Conservation (phyloP, 1,140 invertebrate genomes). For the Vanessa atalanta region DNA sequence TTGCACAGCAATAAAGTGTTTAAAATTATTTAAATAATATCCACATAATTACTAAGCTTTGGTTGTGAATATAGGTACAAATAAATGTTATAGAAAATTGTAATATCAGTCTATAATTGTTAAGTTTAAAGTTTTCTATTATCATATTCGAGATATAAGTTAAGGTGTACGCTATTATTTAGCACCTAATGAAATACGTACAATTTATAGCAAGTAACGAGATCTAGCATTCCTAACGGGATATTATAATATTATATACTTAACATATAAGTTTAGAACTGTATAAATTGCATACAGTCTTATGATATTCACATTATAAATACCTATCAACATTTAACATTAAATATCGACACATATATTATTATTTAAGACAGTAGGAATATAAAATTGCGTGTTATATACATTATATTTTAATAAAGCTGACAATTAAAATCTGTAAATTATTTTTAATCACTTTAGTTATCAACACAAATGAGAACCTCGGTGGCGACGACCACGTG, state of each 20-base stretch:
- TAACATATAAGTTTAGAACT: conserved; percentile 30
- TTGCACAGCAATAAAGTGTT: conserved; percentile 21
- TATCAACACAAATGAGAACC: conserved; percentile 20
- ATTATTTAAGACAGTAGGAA: conserved; percentile 31
- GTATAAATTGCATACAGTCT: conserved; percentile 67
- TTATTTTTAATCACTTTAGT: conserved; percentile 32
- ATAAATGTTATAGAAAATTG: conserved; percentile 49
- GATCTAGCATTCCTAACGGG: conserved; percentile 74
- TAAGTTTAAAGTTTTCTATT: conserved; percentile 42
- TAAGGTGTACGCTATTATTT: conserved; percentile 45
- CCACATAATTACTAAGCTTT: conserved; percentile 66
- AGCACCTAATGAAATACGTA: conserved; percentile 48
- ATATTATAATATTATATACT: conserved; percentile 48
- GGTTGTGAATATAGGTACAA: conserved; percentile 70
- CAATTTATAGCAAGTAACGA: conserved; percentile 59
- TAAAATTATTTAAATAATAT: conserved; percentile 46
- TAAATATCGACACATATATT: conserved; percentile 36
- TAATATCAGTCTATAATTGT: conserved; percentile 66
- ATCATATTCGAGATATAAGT: conserved; percentile 41
- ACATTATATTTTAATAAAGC: conserved; percentile 41
- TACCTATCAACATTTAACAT: conserved; percentile 34
- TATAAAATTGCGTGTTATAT: conserved; percentile 37
- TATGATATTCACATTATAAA: conserved; percentile 57
- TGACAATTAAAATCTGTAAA: conserved; percentile 37
- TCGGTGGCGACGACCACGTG: conserved; percentile 40